phyloP scores from a whole-genome alignment of 2,888 invertebrate genomes.

The Stenoptilia bipunctidactyla region DNA sequence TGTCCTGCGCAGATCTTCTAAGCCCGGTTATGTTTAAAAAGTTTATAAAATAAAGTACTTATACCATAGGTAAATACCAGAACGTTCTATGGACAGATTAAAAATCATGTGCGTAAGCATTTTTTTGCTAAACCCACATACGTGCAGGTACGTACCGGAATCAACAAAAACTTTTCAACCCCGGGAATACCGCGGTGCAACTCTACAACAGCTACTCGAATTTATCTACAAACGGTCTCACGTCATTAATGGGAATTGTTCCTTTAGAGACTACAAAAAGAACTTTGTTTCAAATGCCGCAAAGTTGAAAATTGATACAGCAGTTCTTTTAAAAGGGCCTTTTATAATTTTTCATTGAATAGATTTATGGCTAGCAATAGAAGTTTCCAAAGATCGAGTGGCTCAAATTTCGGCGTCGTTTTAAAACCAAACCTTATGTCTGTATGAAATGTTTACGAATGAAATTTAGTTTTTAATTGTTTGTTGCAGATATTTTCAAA shows the following conservation, averaged over 20 bases:
- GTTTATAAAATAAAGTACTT: too few species aligned
- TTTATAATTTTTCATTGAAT: slow-evolving; percentile 31
- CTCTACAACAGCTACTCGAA: slow-evolving; percentile 11
- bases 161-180: slow-evolving; percentile 13
- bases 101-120: slow-evolving; percentile 2
- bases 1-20: too few species aligned
- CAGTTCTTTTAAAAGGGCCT: not conserved
- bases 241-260: not conserved
- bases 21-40: too few species aligned
- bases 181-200: slow-evolving; percentile 34
- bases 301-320: not conserved
- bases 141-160: not conserved
- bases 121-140: not conserved
- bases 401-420: slow-evolving; percentile 8
- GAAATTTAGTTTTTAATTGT: slow-evolving; percentile 7
- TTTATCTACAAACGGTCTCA: not conserved
- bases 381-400: slow-evolving; percentile 24
- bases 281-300: slow-evolving; percentile 14
- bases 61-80: too few species aligned
- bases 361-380: slow-evolving; percentile 35
- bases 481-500: slow-evolving; percentile 24
- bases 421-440: too few species aligned
- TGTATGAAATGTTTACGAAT: too few species aligned
- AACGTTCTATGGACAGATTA: too few species aligned
- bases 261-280: slow-evolving; percentile 10